Conservation (phyloP, 2,113 vertebrate species). For the Chitala chitala region DNA sequence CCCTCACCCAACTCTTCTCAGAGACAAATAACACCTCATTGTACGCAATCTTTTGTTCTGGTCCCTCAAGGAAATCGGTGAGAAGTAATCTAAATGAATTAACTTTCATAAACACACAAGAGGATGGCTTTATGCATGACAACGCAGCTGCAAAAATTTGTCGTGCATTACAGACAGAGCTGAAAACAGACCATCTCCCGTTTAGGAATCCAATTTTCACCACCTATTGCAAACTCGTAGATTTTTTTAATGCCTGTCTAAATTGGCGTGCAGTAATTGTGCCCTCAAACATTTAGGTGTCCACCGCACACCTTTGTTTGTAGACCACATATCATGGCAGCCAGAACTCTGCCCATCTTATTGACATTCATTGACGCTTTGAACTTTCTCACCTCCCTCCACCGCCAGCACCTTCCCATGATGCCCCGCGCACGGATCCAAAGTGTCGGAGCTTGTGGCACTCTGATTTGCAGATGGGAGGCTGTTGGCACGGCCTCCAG, state of each 20-base stretch:
- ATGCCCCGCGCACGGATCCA: neutral
- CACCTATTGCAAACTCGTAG: constrained; percentile 22
- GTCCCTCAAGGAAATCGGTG: neutral
- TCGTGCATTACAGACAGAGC: constrained; percentile 41
- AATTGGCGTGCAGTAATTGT: constrained; percentile 52
- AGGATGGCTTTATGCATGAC: neutral
- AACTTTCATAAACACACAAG: neutral
- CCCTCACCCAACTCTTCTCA: neutral
- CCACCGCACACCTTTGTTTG: constrained; percentile 38
- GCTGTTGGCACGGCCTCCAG: neutral
- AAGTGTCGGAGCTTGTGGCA: too few species aligned
- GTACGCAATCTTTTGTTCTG: neutral
- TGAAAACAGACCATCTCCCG: constrained; percentile 38
- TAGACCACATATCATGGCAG: constrained; percentile 51
- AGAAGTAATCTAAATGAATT: neutral
- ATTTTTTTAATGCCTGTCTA: constrained; percentile 50
- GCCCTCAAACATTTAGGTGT: constrained; percentile 47
- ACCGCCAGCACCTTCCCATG: neutral
- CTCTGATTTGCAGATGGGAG: neutral
- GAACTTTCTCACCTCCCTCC: neutral
- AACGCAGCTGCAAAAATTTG: neutral
- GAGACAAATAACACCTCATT: neutral
- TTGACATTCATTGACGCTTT: constrained; percentile 35
- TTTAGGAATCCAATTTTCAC: constrained; percentile 40
- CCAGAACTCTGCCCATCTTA: constrained; percentile 34